phyloP scores from a whole-genome alignment of 2,113 vertebrate species.

The Miniopterus natalensis region DNA sequence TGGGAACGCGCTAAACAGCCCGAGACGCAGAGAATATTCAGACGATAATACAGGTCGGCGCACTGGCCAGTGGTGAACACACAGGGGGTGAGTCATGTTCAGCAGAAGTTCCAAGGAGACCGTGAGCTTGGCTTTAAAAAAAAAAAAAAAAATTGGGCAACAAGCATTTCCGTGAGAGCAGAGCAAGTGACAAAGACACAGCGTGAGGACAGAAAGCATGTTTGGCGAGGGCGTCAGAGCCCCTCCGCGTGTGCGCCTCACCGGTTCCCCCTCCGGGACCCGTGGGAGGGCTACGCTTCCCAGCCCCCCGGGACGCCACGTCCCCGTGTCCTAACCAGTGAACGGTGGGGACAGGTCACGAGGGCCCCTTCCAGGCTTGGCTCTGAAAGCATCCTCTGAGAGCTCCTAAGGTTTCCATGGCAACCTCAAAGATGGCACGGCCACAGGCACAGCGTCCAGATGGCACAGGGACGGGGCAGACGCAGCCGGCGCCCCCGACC shows the following conservation, averaged over 20 bases:
- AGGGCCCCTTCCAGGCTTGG: background rate
- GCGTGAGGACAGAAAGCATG: fast-evolving
- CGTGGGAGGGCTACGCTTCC: fast-evolving
- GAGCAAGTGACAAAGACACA: background rate
- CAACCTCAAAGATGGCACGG: slow-evolving; percentile 46
- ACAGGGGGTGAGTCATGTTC: background rate
- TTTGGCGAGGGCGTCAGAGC: background rate
- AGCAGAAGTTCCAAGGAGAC: background rate
- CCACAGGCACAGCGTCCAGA: slow-evolving; percentile 49
- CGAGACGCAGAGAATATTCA: background rate
- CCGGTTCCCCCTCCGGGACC: background rate
- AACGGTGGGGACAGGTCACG: background rate
- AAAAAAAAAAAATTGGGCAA: background rate
- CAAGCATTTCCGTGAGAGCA: too few relatives aligned
- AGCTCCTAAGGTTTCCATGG: slow-evolving; percentile 60
- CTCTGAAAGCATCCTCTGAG: slow-evolving; percentile 51
- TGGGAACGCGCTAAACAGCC: fast-evolving
- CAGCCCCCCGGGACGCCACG: background rate
- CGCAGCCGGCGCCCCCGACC: background rate
- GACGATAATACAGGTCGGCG: background rate
- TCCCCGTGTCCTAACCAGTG: background rate
- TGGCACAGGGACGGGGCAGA: background rate
- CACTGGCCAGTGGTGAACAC: fast-evolving
- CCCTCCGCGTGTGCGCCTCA: fast-evolving
- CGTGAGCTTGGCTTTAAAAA: background rate